phyloP scores from a whole-genome alignment of 2,113 vertebrate species.

The Dromaius novaehollandiae region DNA sequence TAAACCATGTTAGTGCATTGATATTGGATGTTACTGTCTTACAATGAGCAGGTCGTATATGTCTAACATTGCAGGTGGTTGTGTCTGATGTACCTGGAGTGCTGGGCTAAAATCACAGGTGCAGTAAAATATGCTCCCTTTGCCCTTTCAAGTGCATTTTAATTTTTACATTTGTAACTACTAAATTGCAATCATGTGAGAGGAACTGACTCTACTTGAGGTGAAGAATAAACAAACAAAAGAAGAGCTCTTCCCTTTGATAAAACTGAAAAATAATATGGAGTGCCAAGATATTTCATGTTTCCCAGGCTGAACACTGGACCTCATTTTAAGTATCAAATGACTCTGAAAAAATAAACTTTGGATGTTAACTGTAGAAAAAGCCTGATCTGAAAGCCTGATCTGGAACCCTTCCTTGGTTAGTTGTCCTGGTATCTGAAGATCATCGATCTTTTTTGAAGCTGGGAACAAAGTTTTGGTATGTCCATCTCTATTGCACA shows the following conservation, averaged over 20 bases:
- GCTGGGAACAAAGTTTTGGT: not conserved
- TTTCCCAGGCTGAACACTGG: not conserved
- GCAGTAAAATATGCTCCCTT: not conserved
- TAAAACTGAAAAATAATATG: not conserved
- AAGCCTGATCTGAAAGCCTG: fast-evolving
- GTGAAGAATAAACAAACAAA: not conserved
- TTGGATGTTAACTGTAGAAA: not conserved
- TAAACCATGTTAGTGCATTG: not conserved
- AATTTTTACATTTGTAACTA: not conserved
- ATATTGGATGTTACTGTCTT: not conserved
- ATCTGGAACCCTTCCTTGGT: not conserved
- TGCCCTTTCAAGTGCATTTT: not conserved
- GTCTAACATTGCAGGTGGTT: not conserved
- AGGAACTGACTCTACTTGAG: not conserved
- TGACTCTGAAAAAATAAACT: not conserved
- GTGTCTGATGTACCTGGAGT: not conserved
- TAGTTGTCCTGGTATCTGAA: not conserved
- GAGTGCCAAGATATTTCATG: not conserved
- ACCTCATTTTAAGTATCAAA: not conserved
- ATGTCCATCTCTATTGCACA: not conserved
- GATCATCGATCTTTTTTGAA: not conserved
- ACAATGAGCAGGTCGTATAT: not conserved
- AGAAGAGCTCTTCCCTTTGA: not conserved
- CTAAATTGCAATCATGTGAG: not conserved
- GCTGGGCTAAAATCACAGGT: not conserved